Evolutionary conservation across 2,113 vertebrate species (phyloP).

Genomic region (Misgurnus anguillicaudatus): DNA sequence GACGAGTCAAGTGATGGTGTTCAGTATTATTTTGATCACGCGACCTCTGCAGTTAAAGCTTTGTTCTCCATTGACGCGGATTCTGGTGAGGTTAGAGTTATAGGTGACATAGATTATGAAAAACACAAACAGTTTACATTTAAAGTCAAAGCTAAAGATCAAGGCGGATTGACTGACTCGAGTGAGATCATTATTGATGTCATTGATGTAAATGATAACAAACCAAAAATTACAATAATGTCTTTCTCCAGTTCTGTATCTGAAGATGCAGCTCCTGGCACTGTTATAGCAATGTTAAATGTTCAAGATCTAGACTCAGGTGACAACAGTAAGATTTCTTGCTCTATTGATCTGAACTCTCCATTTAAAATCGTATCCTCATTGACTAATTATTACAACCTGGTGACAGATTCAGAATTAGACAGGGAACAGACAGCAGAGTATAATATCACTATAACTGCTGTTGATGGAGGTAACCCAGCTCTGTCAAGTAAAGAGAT

Average conservation of each 20-base stretch:
- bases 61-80: conserved; percentile 68
- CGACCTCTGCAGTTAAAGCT: conserved; percentile 46
- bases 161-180: conserved; percentile 70
- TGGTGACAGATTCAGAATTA: conserved; percentile 73
- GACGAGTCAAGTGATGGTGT: conserved; percentile 66
- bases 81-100: conserved; percentile 73
- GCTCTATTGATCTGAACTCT: conserved; percentile 65
- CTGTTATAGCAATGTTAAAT: conserved; percentile 74
- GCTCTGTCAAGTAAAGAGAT: conserved; percentile 64
- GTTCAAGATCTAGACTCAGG: conserved; percentile 74
- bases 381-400: conserved; percentile 70
- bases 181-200: conserved; percentile 77
- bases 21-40: conserved; percentile 68
- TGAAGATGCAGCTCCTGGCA: conserved; percentile 68
- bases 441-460: conserved; percentile 80
- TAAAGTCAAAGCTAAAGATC: conserved; percentile 77
- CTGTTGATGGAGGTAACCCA: conserved; percentile 70
- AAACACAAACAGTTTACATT: conserved; percentile 71
- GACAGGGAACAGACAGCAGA: conserved; percentile 81
- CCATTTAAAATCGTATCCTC: conserved; percentile 73
- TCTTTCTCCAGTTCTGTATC: conserved; percentile 70
- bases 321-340: conserved; percentile 70
- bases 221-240: conserved; percentile 71
- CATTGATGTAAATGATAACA: conserved; percentile 73
- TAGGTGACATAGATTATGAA: conserved; percentile 79